A percentile compares a stretch with the other conserved stretches of the same genome.
These are phyloP conservation scores for Pteropus alecto DNA, from an alignment of 2,113 vertebrate species.

Conservation along the genomic window DNA sequence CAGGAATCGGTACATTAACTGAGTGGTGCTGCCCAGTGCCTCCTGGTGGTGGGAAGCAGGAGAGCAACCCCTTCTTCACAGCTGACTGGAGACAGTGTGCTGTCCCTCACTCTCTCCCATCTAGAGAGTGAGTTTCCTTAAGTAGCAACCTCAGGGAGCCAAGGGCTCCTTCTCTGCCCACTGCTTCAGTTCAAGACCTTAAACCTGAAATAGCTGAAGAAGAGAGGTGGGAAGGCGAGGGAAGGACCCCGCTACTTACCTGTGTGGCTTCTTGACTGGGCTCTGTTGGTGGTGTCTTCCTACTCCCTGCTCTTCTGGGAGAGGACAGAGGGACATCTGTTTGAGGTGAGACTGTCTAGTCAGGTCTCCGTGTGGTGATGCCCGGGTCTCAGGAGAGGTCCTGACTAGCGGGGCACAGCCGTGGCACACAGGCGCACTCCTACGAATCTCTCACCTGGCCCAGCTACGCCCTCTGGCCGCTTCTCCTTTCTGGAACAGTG, in stretches of 20 bases:
- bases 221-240: neutral
- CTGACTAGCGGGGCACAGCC: neutral
- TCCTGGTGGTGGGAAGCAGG: neutral
- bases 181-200: neutral
- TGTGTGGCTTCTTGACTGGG: neutral
- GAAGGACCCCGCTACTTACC: neutral
- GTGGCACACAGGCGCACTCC: neutral
- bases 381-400: neutral
- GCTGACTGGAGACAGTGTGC: neutral
- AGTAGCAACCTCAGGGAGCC: neutral
- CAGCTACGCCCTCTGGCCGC: neutral
- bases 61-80: no score
- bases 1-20: slow-evolving; percentile 85
- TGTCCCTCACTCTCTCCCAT: no score
- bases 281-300: neutral
- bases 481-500: neutral
- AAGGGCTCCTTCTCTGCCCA: neutral
- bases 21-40: neutral
- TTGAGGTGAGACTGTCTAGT: neutral
- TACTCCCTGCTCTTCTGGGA: neutral
- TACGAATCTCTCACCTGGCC: rapidly evolving
- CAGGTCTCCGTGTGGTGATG: rapidly evolving
- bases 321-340: neutral
- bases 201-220: neutral
- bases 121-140: neutral